A percentile compares a stretch with the other conserved stretches of the same genome.
phyloP scores from a whole-genome alignment of 2,113 vertebrate genomes.

The Podarcis muralis region DNA sequence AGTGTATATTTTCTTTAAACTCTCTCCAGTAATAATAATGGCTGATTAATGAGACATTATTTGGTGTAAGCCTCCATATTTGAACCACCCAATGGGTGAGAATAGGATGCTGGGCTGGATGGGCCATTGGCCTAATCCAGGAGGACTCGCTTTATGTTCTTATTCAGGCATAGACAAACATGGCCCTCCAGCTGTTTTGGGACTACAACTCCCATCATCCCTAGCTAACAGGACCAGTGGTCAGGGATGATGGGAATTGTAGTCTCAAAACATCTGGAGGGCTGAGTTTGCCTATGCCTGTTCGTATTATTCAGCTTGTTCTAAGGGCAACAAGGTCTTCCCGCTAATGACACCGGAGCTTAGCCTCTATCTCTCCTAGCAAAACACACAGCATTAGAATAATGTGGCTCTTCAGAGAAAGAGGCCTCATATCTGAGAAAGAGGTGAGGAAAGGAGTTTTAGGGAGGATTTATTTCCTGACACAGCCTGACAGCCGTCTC shows the following conservation, averaged over 20 bases:
- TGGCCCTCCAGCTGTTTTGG: too few relatives aligned
- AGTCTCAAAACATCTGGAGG: too few relatives aligned
- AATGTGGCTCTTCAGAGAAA: not conserved
- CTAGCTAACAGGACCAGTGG: too few relatives aligned
- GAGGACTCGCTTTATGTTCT: not conserved
- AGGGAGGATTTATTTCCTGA: conserved; percentile 29
- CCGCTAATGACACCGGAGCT: not conserved
- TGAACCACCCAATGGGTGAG: not conserved
- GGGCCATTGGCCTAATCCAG: not conserved
- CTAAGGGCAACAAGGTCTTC: not conserved
- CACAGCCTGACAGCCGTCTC: conserved; percentile 29
- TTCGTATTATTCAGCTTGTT: not conserved
- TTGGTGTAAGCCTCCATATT: too few relatives aligned
- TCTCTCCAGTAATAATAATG: too few relatives aligned
- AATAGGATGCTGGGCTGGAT: not conserved
- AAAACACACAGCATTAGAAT: conserved; percentile 15
- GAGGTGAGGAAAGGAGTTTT: conserved; percentile 25
- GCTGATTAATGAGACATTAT: too few relatives aligned
- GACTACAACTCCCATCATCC: too few relatives aligned
- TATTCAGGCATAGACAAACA: not conserved
- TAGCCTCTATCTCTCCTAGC: not conserved
- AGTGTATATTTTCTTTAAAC: too few relatives aligned
- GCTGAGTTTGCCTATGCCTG: too few relatives aligned
- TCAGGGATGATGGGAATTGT: too few relatives aligned
- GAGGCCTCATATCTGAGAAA: conserved; percentile 17